Base-by-base conservation (phyloP, 2,888 invertebrate species). In the Drosophila meridionalis region DNA sequence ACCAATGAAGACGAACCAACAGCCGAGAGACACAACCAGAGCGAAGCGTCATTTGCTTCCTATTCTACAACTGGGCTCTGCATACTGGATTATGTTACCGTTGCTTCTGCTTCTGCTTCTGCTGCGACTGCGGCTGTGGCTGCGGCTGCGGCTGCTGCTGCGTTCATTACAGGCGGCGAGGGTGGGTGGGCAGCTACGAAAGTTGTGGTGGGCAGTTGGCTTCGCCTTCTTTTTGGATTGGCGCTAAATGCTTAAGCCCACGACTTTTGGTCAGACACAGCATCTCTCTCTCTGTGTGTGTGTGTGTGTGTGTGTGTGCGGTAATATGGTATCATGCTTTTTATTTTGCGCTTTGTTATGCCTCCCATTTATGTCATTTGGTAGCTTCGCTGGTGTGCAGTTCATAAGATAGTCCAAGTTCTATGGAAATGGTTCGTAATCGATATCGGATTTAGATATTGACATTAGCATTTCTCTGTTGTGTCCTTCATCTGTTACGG, bases 1-100 rank as follows among this genome's bases (percentile, higher is more conserved):
- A 68, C 86, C 86, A 87, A 87, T 87, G 76, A 88, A 88, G 90
- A 83, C 75, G 71, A 84, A 73, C 76, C 68, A 73, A 73, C 65
- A 63, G 52, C 68, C 73, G 68, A 75, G 73, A 77, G 78, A 71
- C 69, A 68, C 50, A 52, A 52, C 69, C 56, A 40, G 69, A 67
- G 40, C 66, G 32, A 40, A 64, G 58, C 63, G 66, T 73, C 40
- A 68, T 66, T 69, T 66, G 60, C 73, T 60, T 76, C 63, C 59
- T 60, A 63, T 71, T 52, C 45, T 56, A 47, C 4, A 36, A 38
- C 66, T 50, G 48, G 26, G 50, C 40, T 42, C 48, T 40, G 57
- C 28, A 42, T 45, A 50, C 57, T 47, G 57, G 53, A 36, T 43
- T 14, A 30, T 52, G 6, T 55, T 40, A 55, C 40, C 14, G 38